Base-by-base conservation (phyloP, 2,113 vertebrate genomes). In the Sebastes schlegelii region DNA sequence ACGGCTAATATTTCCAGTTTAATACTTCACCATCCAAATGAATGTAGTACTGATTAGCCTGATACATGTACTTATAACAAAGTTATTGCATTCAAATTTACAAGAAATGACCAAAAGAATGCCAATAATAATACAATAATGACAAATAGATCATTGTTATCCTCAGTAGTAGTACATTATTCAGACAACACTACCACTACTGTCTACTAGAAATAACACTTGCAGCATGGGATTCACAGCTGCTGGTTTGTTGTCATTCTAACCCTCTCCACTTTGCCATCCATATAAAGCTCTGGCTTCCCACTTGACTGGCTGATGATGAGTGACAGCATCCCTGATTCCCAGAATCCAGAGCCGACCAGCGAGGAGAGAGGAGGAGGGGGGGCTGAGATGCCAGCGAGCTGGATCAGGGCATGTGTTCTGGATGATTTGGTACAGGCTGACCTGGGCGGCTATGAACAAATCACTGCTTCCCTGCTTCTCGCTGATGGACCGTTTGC, bases 311-410 rank as follows among this genome's bases (percentile, higher is more conserved):
- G 80, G 71, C 74, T 71, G 81, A 90, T 82, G 85, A 79, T 88
- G 83, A 91, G 64, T 87, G 90, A 88, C 90, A 83, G 88, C 79
- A 85, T 80, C 85, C 80, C 72, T 85, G 82, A 71, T 85, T 89
- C 72, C 90, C 89, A 92, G 88, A 91, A 69, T 78, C 68, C 55
- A 72, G 78, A 77, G 78, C 48, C 26, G 46, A 65, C 72, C 74
- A 78, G 63, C 71, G 46, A 60, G 54, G n/a, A 69, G 67, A 75
- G 62, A 73, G 62, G 79, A 73, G 66, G 79, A 70, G 46, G 51
- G 43, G 57, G 69, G 75, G 63, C 77, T 71, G 74, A 77, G 80
- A 87, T 89, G 85, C 65, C 89, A 91, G 73, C 23, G 21, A 87
- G 74, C 86, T 68, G 74, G 69, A 88, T 84, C 79, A 42, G 77